A percentile compares a stretch with the other conserved stretches of the same genome.
phyloP scores from a whole-genome alignment of 2,888 invertebrate genomes.

The Agrypnus murinus region DNA sequence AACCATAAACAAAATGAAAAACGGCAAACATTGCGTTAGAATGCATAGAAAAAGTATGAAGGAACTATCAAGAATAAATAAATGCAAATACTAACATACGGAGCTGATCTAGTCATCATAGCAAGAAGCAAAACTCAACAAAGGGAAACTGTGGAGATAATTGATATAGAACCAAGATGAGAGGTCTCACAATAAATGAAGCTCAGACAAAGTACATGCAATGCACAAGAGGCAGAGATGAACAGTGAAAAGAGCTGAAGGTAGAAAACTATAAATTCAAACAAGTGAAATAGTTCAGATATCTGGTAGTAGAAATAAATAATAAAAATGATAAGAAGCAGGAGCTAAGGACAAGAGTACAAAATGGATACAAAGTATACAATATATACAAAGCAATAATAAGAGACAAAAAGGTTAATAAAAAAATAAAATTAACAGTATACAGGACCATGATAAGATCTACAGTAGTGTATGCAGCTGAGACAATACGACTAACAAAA shows the following conservation, averaged over 20 bases:
- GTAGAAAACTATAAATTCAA: background rate
- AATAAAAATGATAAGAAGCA: constrained; percentile 16
- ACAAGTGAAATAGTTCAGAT: background rate
- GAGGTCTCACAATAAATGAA: constrained; percentile 11
- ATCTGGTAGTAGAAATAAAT: constrained; percentile 6
- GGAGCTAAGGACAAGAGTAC: constrained; percentile 6
- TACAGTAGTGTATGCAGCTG: too few relatives aligned
- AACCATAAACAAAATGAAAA: too few relatives aligned
- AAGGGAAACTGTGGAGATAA: background rate
- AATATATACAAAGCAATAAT: constrained; percentile 1
- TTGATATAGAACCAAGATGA: background rate
- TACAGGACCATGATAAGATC: too few relatives aligned
- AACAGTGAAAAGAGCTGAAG: background rate
- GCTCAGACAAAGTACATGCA: constrained; percentile 4
- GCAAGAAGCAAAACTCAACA: constrained; percentile 8
- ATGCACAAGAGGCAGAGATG: background rate
- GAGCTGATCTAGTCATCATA: background rate
- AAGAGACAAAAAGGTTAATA: too few relatives aligned
- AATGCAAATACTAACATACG: too few relatives aligned
- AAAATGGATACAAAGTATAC: constrained; percentile 3
- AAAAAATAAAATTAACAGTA: too few relatives aligned
- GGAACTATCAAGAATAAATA: background rate
- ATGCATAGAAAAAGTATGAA: constrained; percentile 10
- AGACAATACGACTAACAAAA: too few relatives aligned
- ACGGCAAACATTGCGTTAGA: background rate